Base-by-base conservation (phyloP, 1,140 invertebrate species). In the Chymomyza costata region DNA sequence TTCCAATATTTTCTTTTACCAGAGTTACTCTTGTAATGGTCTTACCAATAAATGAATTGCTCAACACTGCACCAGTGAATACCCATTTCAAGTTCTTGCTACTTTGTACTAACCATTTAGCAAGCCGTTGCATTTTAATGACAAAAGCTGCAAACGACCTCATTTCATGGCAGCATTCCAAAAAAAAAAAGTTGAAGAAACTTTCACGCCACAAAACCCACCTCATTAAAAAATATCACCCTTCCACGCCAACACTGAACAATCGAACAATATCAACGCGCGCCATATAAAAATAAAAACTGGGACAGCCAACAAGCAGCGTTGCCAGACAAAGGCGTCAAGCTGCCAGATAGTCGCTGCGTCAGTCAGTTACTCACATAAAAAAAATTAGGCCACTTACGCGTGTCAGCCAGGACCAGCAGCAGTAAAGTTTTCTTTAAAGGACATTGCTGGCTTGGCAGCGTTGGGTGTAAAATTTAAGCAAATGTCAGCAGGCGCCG, bases 171-270 rank as follows among this genome's bases (percentile, higher is more conserved):
- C 61, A 53, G n/a, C n/a, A n/a, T n/a, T n/a, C n/a, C n/a, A n/a
- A n/a, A n/a, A n/a, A n/a, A 52, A 68, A 73, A 53, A 63, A 56
- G 53, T 34, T 41, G 21, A 51, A 48, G 67, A 64, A 76, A 60
- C 71, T 78, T 76, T 76, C 62, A 57, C 35, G 61, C 71, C 61
- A 61, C 61, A 76, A 76, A 70, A 55, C 65, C 65, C 71, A 78
- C 78, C 71, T 76, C 71, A 76, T 76, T 76, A 76, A 76, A 76
- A 78, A n/a, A 78, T 71, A 76, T 76, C 71, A 76, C 7, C 31
- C 18, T 6, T 6, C 14, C 19, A 46, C 58, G 60, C 48, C 57
- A 48, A 41, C 59, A 54, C 35, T 16, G 65, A 76, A 76, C 71
- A 76, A 70, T 76, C 70, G 70, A 76, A 76, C 70, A 76, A 76